Evolutionary conservation across 37 sponge, comb jelly and placozoan species (phyloP).

Genomic region (Hexactinellida sp.): DNA sequence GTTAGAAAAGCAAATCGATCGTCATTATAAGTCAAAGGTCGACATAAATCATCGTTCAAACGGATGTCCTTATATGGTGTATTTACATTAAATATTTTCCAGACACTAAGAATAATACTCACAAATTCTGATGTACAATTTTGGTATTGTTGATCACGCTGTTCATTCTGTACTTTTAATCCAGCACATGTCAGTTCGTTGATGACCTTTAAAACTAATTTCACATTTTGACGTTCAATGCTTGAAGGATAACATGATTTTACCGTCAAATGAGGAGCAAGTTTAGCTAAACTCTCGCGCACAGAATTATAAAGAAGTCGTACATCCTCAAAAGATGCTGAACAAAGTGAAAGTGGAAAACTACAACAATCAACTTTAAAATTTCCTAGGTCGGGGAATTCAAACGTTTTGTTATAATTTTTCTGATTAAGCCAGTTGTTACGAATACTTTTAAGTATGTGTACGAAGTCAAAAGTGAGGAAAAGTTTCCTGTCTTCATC

Average conservation of each 20-base stretch:
- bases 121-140: too few species aligned
- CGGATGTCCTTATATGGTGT: too few species aligned
- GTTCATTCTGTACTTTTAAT: background rate
- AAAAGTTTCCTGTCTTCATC: too few species aligned
- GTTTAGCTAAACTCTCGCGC: background rate
- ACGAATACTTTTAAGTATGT: background rate
- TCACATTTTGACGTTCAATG: background rate
- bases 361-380: background rate
- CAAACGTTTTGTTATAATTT: background rate
- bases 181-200: background rate
- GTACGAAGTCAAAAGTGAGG: too few species aligned
- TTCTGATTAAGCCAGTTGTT: background rate
- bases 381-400: background rate
- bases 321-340: background rate
- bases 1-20: too few species aligned
- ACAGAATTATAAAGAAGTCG: background rate
- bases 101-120: too few species aligned
- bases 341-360: background rate
- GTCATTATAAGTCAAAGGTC: too few species aligned
- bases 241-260: too few species aligned
- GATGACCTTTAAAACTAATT: background rate
- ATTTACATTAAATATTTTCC: too few species aligned
- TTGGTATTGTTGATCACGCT: too few species aligned
- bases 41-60: too few species aligned
- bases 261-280: background rate